Evolutionary conservation across 2,113 vertebrate species (phyloP).

Genomic region (Amblyopsis rosae): DNA sequence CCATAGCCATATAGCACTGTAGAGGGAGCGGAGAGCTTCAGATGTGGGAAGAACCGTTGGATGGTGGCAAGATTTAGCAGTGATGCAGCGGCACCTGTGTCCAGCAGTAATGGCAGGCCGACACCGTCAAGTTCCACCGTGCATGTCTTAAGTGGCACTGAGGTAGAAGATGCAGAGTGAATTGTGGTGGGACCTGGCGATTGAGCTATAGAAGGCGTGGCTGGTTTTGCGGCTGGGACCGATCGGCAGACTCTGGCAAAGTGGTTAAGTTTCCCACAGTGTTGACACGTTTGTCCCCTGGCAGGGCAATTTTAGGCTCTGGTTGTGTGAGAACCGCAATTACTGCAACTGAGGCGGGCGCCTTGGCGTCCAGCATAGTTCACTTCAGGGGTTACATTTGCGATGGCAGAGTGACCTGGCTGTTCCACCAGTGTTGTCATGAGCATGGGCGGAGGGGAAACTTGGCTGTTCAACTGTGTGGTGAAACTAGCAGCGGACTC

Average conservation of each 20-base stretch:
- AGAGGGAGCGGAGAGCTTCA: not conserved
- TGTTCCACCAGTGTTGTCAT: not conserved
- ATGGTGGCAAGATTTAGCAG: slow-evolving; percentile 16
- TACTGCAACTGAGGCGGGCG: not conserved
- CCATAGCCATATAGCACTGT: slow-evolving; percentile 10
- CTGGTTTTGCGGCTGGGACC: not conserved
- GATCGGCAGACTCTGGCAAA: not conserved
- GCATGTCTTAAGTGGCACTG: slow-evolving; percentile 13
- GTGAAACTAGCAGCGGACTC: no score
- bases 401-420: not conserved
- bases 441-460: not conserved
- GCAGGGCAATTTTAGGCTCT: not conserved
- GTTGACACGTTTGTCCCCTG: not conserved
- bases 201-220: not conserved
- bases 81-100: slow-evolving; percentile 6
- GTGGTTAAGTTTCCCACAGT: not conserved
- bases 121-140: slow-evolving; percentile 4
- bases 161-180: not conserved
- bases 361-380: not conserved
- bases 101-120: slow-evolving; percentile 21
- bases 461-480: no score
- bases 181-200: not conserved
- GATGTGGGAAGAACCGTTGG: not conserved
- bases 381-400: not conserved
- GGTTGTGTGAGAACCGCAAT: not conserved